Evolutionary conservation across 2,113 vertebrate genomes (phyloP), one percentile per base, ranked within the genome.

Genomic region (Eretmochelys imbricata): DNA sequence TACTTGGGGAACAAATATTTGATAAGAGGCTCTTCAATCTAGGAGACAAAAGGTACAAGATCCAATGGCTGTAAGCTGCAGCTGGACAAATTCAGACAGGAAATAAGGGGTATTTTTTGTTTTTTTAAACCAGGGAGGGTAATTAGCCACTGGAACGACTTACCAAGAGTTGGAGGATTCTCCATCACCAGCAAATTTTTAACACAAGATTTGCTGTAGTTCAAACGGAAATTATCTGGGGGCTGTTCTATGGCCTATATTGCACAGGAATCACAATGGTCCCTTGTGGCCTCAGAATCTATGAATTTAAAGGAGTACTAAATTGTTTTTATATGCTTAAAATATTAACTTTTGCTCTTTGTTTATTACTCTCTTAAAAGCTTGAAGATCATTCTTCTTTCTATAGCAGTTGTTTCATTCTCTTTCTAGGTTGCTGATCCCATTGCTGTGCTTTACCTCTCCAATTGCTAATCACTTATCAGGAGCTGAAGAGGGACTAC

Each of bases 291-390:
- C 65, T 72, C 38, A 38, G 29, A 62, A 38, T 38, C n/a, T 35
- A 22, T 46, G 29, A 75, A 93, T 89, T 92, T 84, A 75, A 80
- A 72, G 82, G 62, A 95, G 86, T 93, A 87, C 79, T 79, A 14
- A 53, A 1, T 0, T 75, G 35, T 35, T 95, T 96, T 79, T 53
- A 88, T 86, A 57, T 20, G 22, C 13, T 83, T 84, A 87, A 69
- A n/a, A 92, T 29, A 80, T 10, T 57, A 57, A 46, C 17, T 38
- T 79, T 80, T 89, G 22, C 31, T 31, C 9, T 85, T 94, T 54
- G 24, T 4, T 81, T 2, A 76, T 72, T 80, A 50, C 57, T 75
- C 78, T 31, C 57, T 27, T 53, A 46, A 89, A 90, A 86, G 25
- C 19, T 49, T 83, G 20, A 91, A 38, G 80, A 50, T 38, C 35